phyloP scores from a whole-genome alignment of 2,797 vertebrate species.

The Acrossocheilus fasciatus region DNA sequence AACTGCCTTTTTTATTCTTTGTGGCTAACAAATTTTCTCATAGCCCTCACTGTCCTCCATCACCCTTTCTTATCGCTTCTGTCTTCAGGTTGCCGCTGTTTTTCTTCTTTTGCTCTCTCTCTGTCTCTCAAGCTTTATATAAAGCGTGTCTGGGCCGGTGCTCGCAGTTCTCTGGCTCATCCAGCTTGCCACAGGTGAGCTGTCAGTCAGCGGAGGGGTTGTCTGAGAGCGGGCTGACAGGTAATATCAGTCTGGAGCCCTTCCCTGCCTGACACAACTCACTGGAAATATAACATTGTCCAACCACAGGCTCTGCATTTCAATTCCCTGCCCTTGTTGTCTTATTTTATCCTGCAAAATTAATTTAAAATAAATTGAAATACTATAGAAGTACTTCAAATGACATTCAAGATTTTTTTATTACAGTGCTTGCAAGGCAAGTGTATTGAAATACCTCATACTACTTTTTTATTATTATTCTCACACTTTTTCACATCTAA shows the following conservation, averaged over 20 bases:
- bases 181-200: conserved; percentile 55
- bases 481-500: not conserved
- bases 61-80: conserved; percentile 43
- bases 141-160: conserved; percentile 47
- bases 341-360: conserved; percentile 5
- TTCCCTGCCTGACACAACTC: conserved; percentile 21
- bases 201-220: conserved; percentile 57
- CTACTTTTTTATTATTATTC: not conserved
- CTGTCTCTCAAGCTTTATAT: conserved; percentile 50
- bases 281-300: conserved; percentile 22
- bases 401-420: not conserved
- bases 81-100: conserved; percentile 45
- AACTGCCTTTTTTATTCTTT: conserved; percentile 49
- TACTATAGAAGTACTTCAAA: not conserved
- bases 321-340: not conserved
- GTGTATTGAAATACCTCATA: not conserved
- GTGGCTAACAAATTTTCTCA: conserved; percentile 46
- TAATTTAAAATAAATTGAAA: conserved; percentile 21
- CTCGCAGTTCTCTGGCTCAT: conserved; percentile 26
- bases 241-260: conserved; percentile 51
- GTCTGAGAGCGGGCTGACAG: conserved; percentile 55
- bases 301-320: not conserved
- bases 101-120: conserved; percentile 50
- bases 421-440: not conserved
- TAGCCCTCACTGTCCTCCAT: conserved; percentile 33